Base-by-base conservation (phyloP, 1,140 invertebrate genomes). In the Magallana ariakensis region DNA sequence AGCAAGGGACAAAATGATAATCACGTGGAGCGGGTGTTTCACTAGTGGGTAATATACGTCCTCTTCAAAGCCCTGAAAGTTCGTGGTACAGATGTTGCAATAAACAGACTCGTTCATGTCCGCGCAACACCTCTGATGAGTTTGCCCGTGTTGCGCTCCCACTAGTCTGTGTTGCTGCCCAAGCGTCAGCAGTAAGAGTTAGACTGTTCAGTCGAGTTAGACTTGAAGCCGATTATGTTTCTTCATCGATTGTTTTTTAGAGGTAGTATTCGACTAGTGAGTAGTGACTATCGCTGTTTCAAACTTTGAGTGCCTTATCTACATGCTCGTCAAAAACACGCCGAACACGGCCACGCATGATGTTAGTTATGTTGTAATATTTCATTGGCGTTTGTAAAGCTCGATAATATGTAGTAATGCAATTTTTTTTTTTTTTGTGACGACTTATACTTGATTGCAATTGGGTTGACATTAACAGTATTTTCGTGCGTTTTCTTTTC, bases 1-100 rank as follows among this genome's bases (percentile, higher is more conserved):
- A 53, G 87, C 88, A 16, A 91, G 15, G 33, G 88, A 89, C 55
- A 89, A 90, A 19, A 90, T 57, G n/a, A 88, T 83, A 9, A 91
- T 81, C 53, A 90, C 85, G 86, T 90, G 84, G 0, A 83, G 22
- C 11, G 89, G 88, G 33, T 89, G 87, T 62, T 90, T 90, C 33
- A 92, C 80, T n/a, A 86, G 33, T 11, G 90, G 85, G 75, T 86
- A 90, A 55, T 57, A 82, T 13, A 60, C 7, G n/a, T 81, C 75
- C 16, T 58, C 80, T 13, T 82, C 53, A 56, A 16, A 82, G 53
- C 19, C 16, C 19, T 82, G 7, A 53, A 11, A 55, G 13, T 9
- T 53, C 54, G 53, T 82, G 80, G 66, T 26, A 33, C 66, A 11
- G 66, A 26, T 75, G 19, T 75, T 75, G 33, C 22, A 75, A 75